Conservation (phyloP, 2,113 vertebrate genomes). For the Hipposideros armiger region DNA sequence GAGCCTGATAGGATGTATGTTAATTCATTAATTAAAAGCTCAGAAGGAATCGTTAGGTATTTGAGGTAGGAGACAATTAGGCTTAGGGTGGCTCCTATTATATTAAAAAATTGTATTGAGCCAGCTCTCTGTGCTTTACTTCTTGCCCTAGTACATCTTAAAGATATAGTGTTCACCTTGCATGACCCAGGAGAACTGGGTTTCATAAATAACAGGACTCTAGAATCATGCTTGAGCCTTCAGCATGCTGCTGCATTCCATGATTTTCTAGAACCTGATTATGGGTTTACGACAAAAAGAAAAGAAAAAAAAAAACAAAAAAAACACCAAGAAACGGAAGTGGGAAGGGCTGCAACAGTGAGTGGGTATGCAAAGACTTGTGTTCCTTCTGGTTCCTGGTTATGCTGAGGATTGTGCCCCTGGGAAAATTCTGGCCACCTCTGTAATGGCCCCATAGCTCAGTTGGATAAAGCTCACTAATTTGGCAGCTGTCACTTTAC, state of each 20-base stretch:
- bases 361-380: background rate
- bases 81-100: background rate
- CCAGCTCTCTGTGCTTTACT: background rate
- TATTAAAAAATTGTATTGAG: background rate
- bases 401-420: fast-evolving
- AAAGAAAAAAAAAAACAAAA: background rate
- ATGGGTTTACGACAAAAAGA: background rate
- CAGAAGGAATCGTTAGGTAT: constrained; percentile 36
- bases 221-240: background rate
- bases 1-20: background rate
- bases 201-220: background rate
- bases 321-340: background rate
- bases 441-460: background rate
- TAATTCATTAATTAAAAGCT: constrained; percentile 53
- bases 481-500: background rate
- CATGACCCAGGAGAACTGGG: background rate
- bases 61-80: background rate
- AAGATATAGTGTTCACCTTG: background rate
- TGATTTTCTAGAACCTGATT: background rate
- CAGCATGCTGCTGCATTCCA: background rate
- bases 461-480: background rate
- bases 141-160: background rate
- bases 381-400: background rate
- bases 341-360: background rate
- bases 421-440: background rate